Percentiles rank a stretch among this genome's conserved stretches.
Conservation (phyloP, 2,888 invertebrate species). For the Drosophila borborema region DNA sequence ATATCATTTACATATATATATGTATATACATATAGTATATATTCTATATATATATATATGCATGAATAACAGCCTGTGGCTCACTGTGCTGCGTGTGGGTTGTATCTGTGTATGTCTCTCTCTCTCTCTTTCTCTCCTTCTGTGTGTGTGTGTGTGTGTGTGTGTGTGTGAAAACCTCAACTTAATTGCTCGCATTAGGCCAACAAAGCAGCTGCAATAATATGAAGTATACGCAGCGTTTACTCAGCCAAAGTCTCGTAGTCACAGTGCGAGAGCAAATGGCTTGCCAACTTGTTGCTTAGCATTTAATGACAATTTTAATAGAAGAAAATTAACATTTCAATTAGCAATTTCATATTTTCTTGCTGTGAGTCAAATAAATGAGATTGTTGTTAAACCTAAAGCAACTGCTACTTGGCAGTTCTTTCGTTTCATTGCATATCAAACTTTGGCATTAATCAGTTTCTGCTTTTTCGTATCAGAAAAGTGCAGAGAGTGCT, state of each 20-base stretch:
- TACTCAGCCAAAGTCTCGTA: not conserved
- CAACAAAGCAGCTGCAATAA: conserved; percentile 71
- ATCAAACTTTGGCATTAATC: not conserved
- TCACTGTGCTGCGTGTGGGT: conserved; percentile 22
- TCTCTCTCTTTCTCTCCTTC: not conserved
- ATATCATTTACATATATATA: not conserved
- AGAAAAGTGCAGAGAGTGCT: not conserved
- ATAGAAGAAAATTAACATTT: conserved; percentile 6
- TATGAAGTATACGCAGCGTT: conserved; percentile 61
- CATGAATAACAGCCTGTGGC: conserved; percentile 13
- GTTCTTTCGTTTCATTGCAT: not conserved
- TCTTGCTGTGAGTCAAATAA: too few species aligned
- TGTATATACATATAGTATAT: not conserved
- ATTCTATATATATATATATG: not conserved
- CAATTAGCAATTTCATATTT: not conserved
- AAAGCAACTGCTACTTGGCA: not conserved
- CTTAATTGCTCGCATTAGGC: conserved; percentile 70
- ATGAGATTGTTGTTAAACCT: too few species aligned
- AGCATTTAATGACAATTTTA: conserved; percentile 8
- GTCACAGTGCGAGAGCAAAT: conserved; percentile 6
- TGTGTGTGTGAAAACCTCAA: conserved; percentile 55
- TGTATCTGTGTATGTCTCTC: not conserved
- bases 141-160: conserved; percentile 21
- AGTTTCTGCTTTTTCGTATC: too few species aligned
- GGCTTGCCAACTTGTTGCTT: conserved; percentile 12